Evolutionary conservation across 2,113 vertebrate genomes (phyloP).

Genomic region (Larimichthys crocea): DNA sequence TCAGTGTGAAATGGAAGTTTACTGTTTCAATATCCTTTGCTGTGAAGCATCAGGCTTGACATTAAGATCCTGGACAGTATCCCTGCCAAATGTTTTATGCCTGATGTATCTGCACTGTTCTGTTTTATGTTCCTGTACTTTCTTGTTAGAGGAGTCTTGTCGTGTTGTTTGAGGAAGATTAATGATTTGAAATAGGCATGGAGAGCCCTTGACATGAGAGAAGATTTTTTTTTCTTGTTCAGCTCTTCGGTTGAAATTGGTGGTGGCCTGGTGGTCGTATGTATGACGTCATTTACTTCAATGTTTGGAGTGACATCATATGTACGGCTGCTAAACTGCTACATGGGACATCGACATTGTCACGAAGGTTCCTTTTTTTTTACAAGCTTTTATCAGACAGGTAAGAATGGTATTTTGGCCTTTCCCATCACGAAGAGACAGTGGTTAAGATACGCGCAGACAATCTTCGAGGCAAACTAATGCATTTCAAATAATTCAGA

Average conservation of each 20-base stretch:
- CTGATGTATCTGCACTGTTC: background rate
- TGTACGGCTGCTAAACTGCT: conserved; percentile 97
- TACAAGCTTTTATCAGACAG: conserved; percentile 33
- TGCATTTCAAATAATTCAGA: conserved; percentile 47
- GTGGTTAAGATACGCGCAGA: conserved; percentile 9
- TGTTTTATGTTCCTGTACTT: conserved; percentile 9
- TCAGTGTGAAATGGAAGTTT: conserved; percentile 34
- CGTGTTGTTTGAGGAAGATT: conserved; percentile 6
- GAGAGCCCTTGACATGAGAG: background rate
- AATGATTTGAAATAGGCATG: background rate
- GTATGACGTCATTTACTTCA: conserved; percentile 97
- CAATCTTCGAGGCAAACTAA: conserved; percentile 26
- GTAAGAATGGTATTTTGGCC: conserved; percentile 58
- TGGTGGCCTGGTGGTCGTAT: conserved; percentile 97
- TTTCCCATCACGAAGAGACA: background rate
- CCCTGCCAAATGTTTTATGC: background rate
- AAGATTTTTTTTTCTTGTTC: background rate
- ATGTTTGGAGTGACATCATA: conserved; percentile 97
- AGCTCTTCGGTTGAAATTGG: conserved; percentile 76
- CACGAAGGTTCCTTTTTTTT: conserved; percentile 3
- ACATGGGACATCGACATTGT: conserved; percentile 86
- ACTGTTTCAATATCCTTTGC: conserved; percentile 3
- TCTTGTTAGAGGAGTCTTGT: conserved; percentile 7
- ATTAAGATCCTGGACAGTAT: conserved; percentile 5
- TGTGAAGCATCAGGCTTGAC: conserved; percentile 35